Evolutionary conservation across 1,140 invertebrate genomes (phyloP).

Genomic region (Hetaerina americana): DNA sequence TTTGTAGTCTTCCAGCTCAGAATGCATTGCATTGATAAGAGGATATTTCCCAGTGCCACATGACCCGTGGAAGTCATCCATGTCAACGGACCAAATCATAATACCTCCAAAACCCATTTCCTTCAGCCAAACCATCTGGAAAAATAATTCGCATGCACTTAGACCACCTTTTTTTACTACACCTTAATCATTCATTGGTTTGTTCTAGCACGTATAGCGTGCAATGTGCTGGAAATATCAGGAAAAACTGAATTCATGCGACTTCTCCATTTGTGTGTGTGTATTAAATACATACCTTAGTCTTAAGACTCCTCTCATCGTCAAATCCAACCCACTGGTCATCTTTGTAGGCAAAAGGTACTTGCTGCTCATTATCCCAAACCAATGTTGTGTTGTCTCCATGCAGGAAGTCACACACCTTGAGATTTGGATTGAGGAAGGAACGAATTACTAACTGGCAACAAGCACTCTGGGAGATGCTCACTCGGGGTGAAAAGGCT

Average conservation of each 20-base stretch:
- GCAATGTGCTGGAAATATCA: too few species aligned
- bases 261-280: too few species aligned
- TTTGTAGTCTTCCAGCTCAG: constrained; percentile 69
- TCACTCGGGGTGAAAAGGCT: too few species aligned
- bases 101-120: constrained; percentile 89
- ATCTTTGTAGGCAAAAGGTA: constrained; percentile 80
- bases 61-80: constrained; percentile 85
- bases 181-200: too few species aligned
- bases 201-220: too few species aligned
- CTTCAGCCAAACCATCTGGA: constrained; percentile 84
- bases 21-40: constrained; percentile 71
- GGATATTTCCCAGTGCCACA: constrained; percentile 88
- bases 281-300: constrained; percentile 83
- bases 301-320: constrained; percentile 80
- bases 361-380: constrained; percentile 93
- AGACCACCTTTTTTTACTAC: too few species aligned
- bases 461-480: too few species aligned
- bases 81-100: constrained; percentile 94
- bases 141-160: too few species aligned
- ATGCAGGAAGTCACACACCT: constrained; percentile 81
- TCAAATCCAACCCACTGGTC: constrained; percentile 96
- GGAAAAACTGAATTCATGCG: too few species aligned
- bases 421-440: too few species aligned
- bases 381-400: constrained; percentile 85
- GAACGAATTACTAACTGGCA: too few species aligned